These are phyloP conservation scores for Caenorhabditis sp. DNA, from an alignment of 2,888 invertebrate genomes.

Conservation along the genomic window DNA sequence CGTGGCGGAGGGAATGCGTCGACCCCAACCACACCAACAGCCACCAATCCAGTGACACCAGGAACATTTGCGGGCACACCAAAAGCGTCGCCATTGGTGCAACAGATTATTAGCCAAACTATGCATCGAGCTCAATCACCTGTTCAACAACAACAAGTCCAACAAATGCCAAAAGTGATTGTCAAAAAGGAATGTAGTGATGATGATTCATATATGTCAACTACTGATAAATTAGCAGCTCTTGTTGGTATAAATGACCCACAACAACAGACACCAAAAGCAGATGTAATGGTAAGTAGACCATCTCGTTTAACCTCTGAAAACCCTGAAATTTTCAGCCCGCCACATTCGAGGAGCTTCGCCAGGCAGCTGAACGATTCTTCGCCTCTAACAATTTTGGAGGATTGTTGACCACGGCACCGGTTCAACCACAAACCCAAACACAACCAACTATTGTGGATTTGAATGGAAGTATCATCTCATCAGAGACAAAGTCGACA, in stretches of 20 bases:
- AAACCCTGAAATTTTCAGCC: slow-evolving; percentile 16
- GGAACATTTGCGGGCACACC: slow-evolving; percentile 11
- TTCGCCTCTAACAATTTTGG: slow-evolving; percentile 18
- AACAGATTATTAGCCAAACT: slow-evolving; percentile 54
- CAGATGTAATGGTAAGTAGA: too few relatives aligned
- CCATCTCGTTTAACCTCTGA: too few relatives aligned
- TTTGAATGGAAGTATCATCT: slow-evolving; percentile 41
- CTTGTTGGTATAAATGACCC: slow-evolving; percentile 47
- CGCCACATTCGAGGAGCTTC: slow-evolving; percentile 46
- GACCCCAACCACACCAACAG: slow-evolving; percentile 36
- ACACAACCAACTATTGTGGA: slow-evolving; percentile 37
- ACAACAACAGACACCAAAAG: slow-evolving; percentile 4
- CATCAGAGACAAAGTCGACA: slow-evolving; percentile 44
- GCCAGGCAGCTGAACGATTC: slow-evolving; percentile 42
- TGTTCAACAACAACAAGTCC: not conserved
- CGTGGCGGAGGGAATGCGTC: slow-evolving; percentile 59
- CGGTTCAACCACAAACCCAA: slow-evolving; percentile 18
- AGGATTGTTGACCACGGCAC: slow-evolving; percentile 18
- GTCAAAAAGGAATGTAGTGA: slow-evolving; percentile 22
- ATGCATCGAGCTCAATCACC: slow-evolving; percentile 29
- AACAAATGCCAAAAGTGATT: not conserved
- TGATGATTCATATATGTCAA: slow-evolving; percentile 46
- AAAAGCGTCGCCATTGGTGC: slow-evolving; percentile 53
- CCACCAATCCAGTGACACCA: not conserved
- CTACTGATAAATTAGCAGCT: slow-evolving; percentile 56